These are phyloP conservation scores for Nettapus auritus DNA, from an alignment of 2,113 vertebrate species.

Conservation along the genomic window DNA sequence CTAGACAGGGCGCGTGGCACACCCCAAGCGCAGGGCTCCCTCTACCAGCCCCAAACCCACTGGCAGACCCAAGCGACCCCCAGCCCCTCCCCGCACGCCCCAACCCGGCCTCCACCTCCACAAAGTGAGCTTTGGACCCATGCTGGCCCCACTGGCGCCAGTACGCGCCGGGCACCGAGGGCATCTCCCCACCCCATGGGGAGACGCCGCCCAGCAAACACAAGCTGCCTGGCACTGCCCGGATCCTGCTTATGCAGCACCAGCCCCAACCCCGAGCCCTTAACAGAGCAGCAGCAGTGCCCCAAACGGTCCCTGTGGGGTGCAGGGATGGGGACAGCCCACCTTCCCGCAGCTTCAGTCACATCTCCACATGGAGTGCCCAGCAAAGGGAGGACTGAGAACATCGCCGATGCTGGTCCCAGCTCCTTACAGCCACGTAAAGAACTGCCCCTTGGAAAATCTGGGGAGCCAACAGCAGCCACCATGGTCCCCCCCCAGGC, in stretches of 20 bases:
- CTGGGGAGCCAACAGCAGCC: not conserved
- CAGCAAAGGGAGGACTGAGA: not conserved
- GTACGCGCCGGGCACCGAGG: rapidly evolving
- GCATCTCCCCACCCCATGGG: not conserved
- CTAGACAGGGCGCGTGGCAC: rapidly evolving
- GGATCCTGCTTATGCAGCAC: not conserved
- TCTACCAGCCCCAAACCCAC: not conserved
- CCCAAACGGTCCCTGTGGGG: not conserved
- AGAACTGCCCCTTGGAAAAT: not conserved
- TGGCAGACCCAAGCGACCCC: not conserved
- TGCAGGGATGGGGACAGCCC: rapidly evolving
- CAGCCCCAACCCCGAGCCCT: not conserved
- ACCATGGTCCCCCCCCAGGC: not conserved
- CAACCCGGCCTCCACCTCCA: rapidly evolving
- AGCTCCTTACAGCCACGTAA: not conserved
- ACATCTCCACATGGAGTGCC: not conserved
- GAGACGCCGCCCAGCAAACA: not conserved
- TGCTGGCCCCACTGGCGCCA: not conserved
- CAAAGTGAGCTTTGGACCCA: not conserved
- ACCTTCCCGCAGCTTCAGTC: not conserved
- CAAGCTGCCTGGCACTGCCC: not conserved
- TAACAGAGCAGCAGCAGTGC: not conserved
- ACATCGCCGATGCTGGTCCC: rapidly evolving
- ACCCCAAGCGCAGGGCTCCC: not conserved
- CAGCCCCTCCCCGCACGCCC: rapidly evolving